Evolutionary conservation across 2,888 invertebrate species (phyloP).

Genomic region (Spodoptera picta): DNA sequence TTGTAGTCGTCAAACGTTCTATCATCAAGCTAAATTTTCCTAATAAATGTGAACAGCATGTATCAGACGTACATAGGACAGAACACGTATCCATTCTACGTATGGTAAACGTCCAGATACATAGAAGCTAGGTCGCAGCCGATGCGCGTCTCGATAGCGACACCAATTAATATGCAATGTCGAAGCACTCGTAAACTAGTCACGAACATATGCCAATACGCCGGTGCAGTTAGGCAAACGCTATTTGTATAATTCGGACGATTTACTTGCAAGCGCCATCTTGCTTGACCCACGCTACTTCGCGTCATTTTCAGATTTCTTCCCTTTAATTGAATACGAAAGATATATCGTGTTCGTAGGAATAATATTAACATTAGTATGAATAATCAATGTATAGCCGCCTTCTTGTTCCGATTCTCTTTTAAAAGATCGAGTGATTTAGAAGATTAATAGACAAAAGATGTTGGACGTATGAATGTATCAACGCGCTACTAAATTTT

Average conservation of each 20-base stretch:
- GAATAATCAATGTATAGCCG: slow-evolving; percentile 46
- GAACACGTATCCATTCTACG: slow-evolving; percentile 33
- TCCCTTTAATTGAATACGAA: slow-evolving; percentile 41
- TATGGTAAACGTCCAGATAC: slow-evolving; percentile 52
- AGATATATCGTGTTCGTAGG: slow-evolving; percentile 27
- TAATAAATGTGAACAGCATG: slow-evolving; percentile 16
- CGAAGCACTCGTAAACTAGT: slow-evolving; percentile 86
- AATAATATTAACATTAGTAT: slow-evolving; percentile 53
- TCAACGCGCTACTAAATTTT: slow-evolving; percentile 45
- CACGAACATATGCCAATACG: slow-evolving; percentile 88
- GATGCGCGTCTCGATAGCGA: slow-evolving; percentile 84
- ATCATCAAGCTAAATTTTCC: neutral
- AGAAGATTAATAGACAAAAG: slow-evolving; percentile 54
- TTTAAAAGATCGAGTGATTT: slow-evolving; percentile 48
- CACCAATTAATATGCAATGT: slow-evolving; percentile 88
- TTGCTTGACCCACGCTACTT: slow-evolving; percentile 45
- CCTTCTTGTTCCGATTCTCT: slow-evolving; percentile 33
- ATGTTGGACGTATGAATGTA: slow-evolving; percentile 50
- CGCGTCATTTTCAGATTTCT: slow-evolving; percentile 48
- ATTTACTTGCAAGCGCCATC: slow-evolving; percentile 71
- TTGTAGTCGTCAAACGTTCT: too few species aligned
- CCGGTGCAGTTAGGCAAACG: slow-evolving; percentile 82
- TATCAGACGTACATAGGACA: slow-evolving; percentile 21
- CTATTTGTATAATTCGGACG: slow-evolving; percentile 85
- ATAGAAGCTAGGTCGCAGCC: slow-evolving; percentile 77